These are phyloP conservation scores for Poeciliopsis presidionis DNA, from an alignment of 2,797 vertebrate species.

Conservation along the genomic window DNA sequence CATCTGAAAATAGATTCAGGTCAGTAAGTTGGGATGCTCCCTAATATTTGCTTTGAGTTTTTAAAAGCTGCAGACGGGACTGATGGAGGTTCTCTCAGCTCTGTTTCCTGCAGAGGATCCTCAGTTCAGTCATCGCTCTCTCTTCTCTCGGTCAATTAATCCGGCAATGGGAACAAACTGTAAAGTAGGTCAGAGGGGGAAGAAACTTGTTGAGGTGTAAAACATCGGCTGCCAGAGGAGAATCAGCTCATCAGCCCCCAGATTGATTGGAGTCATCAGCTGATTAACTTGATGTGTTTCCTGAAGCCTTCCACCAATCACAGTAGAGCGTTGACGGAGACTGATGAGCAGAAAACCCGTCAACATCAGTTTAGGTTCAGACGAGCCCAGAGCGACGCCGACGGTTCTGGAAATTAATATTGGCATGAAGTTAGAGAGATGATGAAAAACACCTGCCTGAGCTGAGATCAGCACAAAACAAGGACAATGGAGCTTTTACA, in stretches of 20 bases:
- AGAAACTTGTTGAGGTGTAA: neutral
- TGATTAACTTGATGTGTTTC: neutral
- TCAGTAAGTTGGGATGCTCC: too few species aligned
- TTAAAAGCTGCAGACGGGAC: too few species aligned
- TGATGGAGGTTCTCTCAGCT: too few species aligned
- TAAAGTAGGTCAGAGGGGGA: neutral
- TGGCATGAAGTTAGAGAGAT: neutral
- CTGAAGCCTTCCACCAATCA: neutral
- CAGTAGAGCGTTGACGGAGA: neutral
- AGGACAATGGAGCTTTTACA: too few species aligned
- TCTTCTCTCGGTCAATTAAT: neutral
- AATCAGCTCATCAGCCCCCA: neutral
- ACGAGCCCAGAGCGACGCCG: neutral
- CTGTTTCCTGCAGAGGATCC: too few species aligned
- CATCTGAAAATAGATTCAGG: too few species aligned
- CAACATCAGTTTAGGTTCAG: neutral
- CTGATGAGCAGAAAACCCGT: neutral
- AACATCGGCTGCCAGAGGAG: too few species aligned
- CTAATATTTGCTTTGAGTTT: too few species aligned
- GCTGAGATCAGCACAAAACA: neutral
- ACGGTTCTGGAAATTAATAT: neutral
- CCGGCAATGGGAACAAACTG: neutral
- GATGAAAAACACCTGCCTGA: neutral
- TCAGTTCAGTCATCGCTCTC: neutral
- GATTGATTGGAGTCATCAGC: neutral